Conservation (phyloP, 2,888 invertebrate species). For the Acanthosepion pharaonis region DNA sequence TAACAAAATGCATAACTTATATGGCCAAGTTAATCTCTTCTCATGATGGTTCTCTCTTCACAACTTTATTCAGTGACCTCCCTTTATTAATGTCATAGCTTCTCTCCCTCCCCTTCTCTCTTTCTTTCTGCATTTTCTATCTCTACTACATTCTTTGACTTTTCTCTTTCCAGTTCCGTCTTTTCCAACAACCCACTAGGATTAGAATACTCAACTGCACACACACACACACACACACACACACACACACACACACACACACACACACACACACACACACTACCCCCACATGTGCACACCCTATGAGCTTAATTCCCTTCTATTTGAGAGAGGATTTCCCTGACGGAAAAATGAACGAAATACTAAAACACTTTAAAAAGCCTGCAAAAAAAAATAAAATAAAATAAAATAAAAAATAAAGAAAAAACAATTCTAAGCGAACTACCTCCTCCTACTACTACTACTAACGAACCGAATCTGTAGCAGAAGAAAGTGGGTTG, state of each 20-base stretch:
- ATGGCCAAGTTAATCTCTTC: constrained; percentile 43
- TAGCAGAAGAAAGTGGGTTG: background rate
- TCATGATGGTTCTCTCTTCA: background rate
- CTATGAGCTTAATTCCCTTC: background rate
- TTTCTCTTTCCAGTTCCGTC: background rate
- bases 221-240: background rate
- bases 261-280: background rate
- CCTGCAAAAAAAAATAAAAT: no score
- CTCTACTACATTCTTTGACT: background rate
- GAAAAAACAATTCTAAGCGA: no score
- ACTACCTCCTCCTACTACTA: no score
- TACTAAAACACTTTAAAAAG: no score
- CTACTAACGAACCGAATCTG: no score
- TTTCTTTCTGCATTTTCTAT: background rate
- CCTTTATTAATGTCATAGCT: background rate
- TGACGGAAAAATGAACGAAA: no score
- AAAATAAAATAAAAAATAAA: no score
- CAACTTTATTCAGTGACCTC: background rate
- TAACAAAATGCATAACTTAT: constrained; percentile 42
- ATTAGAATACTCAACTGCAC: background rate
- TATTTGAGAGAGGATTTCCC: no score
- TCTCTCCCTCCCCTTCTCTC: background rate
- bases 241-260: background rate
- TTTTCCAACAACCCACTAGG: background rate
- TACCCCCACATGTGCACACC: background rate